Conservation (phyloP, 2,888 invertebrate genomes). For the Dinocampus coccinellae region DNA sequence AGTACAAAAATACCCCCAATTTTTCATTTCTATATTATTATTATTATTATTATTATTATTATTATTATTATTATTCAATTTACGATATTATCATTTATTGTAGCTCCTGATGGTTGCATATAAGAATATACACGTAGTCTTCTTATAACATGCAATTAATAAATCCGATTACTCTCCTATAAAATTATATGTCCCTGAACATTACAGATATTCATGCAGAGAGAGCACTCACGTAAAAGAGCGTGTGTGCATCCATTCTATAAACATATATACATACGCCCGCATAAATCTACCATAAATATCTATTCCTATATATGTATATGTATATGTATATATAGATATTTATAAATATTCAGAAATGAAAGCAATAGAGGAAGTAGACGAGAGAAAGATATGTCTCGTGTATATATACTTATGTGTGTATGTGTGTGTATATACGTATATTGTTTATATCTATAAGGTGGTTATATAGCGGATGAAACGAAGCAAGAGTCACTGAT, state of each 20-base stretch:
- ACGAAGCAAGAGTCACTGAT: conserved; percentile 37
- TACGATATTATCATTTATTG: neutral
- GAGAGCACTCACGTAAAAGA: conserved; percentile 60
- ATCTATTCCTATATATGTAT: conserved; percentile 47
- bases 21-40: neutral
- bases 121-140: conserved; percentile 29
- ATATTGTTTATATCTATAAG: conserved; percentile 1
- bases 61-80: neutral
- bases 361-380: conserved; percentile 49
- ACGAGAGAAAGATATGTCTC: conserved; percentile 35
- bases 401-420: neutral
- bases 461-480: neutral
- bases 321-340: conserved; percentile 43
- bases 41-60: neutral
- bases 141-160: conserved; percentile 54
- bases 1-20: neutral
- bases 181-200: conserved; percentile 37
- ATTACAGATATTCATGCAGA: conserved; percentile 63
- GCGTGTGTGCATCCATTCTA: conserved; percentile 50
- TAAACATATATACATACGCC: conserved; percentile 42
- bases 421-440: conserved; percentile 1
- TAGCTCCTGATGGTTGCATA: neutral
- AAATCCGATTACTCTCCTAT: conserved; percentile 49
- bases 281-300: conserved; percentile 52
- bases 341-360: conserved; percentile 41